Base-by-base conservation (phyloP, 2,797 vertebrate genomes). In the Myotis vivesi region DNA sequence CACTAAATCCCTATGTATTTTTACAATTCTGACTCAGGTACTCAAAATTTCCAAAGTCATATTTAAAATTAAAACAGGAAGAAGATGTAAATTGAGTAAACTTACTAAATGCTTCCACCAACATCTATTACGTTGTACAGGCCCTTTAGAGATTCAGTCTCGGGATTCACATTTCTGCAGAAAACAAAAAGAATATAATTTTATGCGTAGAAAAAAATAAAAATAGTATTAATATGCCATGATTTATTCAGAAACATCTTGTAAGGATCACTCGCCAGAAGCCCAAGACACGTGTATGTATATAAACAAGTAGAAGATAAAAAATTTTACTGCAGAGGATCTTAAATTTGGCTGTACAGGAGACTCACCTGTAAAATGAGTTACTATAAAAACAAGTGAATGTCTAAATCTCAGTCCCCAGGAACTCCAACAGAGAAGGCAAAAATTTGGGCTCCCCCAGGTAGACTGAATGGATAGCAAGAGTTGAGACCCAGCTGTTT, bases 31-130 rank as follows among this genome's bases (percentile, higher is more conserved):
- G 28, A 80, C 28, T 94, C 41, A 55, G 53, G 79, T 85, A 87
- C 33, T 94, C 89, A 94, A 87, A 95, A 92, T 69, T 88, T 62
- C 28, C 55, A 30, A 41, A 13, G 17, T 71, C 72, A 1, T 2
- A 95, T 83, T 33, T 94, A 97, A 92, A 96, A 97, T 91, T 96
- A 83, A 68, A 98, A 83, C 11, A 89, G 11, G 93, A 46, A 59
- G 91, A 91, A 95, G 11, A 94, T 73, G 13, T 82, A 95, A 94
- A 96, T 80, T 91, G 30, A 91, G 20, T 57, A 88, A 94, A 98
- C 98, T 98, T 98, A 98, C 98, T 97, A 94, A 96, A 92, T 57
- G 88, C 95, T 97, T 98, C 97, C 96, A 97, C 8, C 95, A 98
- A 94, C 84, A 89, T 97, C 94, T 96, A 97, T 83, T 96, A 96